Conservation (phyloP, 1,140 invertebrate species). For the Magallana gigas region DNA sequence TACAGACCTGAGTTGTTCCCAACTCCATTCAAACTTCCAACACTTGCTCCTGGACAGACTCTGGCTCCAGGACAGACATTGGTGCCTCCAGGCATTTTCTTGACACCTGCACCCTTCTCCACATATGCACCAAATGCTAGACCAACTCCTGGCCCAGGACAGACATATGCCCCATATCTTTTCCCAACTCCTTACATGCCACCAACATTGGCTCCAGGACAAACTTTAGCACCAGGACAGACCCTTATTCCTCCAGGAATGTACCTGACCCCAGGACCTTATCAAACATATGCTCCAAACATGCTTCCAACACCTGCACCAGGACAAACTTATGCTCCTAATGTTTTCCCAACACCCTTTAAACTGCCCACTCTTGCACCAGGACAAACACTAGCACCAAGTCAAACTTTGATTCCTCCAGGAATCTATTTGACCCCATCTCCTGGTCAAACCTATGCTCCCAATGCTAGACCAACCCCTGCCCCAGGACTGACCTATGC, state of each 20-base stretch:
- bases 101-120: conserved; percentile 54
- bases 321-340: conserved; percentile 33
- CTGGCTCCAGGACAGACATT: conserved; percentile 55
- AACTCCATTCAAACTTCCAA: conserved; percentile 54
- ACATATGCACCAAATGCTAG: conserved; percentile 60
- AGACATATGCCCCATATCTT: conserved; percentile 44
- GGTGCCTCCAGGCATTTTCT: conserved; percentile 46
- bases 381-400: conserved; percentile 34
- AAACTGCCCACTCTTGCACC: conserved; percentile 35
- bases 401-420: conserved; percentile 37
- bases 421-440: conserved; percentile 53
- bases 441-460: conserved; percentile 62
- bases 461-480: conserved; percentile 52
- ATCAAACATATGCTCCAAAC: conserved; percentile 36
- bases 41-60: conserved; percentile 55
- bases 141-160: conserved; percentile 53
- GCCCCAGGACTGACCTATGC: conserved; percentile 56
- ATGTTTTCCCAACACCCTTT: conserved; percentile 44
- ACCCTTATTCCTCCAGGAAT: conserved; percentile 39
- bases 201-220: conserved; percentile 53
- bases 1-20: conserved; percentile 55
- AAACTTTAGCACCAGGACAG: conserved; percentile 49
- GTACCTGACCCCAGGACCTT: conserved; percentile 37
- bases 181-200: conserved; percentile 49
- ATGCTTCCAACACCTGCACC: conserved; percentile 41